phyloP scores from a whole-genome alignment of 2,797 vertebrate species.

The Pagetopsis macropterus region DNA sequence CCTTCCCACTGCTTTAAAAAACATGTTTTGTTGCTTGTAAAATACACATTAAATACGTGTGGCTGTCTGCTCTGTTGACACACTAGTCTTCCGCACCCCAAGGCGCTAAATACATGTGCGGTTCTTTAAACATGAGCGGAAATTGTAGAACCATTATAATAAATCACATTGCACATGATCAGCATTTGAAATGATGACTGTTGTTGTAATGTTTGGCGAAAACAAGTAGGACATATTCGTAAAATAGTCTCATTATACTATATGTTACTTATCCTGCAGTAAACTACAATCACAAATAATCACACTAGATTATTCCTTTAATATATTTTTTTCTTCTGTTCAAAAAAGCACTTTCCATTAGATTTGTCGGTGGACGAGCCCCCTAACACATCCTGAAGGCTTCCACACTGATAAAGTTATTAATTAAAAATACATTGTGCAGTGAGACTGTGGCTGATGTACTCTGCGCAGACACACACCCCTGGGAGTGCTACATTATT shows the following conservation, averaged over 20 bases:
- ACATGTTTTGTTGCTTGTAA: constrained; percentile 40
- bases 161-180: neutral
- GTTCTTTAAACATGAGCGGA: constrained; percentile 6
- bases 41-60: constrained; percentile 61
- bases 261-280: neutral
- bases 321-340: constrained; percentile 1
- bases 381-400: constrained; percentile 31
- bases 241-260: neutral
- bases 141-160: constrained; percentile 1
- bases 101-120: constrained; percentile 10
- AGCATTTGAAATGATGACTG: neutral
- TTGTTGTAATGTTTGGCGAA: neutral
- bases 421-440: constrained; percentile 39
- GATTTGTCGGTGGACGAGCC: constrained; percentile 27
- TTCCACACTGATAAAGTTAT: constrained; percentile 45
- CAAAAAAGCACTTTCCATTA: constrained; percentile 20
- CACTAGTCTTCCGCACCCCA: constrained; percentile 10
- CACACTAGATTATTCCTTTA: neutral
- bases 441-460: constrained; percentile 14
- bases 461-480: constrained; percentile 12
- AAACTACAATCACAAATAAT: constrained; percentile 4
- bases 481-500: constrained; percentile 29
- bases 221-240: neutral
- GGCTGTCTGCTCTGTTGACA: constrained; percentile 56
- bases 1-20: constrained; percentile 48